These are phyloP conservation scores for Drosophila prosaltans DNA, from an alignment of 1,140 invertebrate genomes.

Conservation along the genomic window DNA sequence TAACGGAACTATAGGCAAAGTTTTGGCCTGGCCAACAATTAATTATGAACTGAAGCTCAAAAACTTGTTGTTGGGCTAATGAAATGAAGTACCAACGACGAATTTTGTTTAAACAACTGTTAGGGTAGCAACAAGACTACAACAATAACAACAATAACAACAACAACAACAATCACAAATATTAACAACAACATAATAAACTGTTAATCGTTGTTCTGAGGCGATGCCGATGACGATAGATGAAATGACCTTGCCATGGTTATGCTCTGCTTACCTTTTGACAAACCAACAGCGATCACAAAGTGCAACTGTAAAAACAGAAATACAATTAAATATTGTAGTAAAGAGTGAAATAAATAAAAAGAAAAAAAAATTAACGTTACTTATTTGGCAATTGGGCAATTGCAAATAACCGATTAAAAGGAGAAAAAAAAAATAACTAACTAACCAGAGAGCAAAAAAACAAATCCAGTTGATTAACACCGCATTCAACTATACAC, in stretches of 20 bases:
- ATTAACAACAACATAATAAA: constrained; percentile 12
- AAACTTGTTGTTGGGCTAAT: constrained; percentile 15
- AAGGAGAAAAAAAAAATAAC: not conserved
- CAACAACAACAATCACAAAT: too few relatives aligned
- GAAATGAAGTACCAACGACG: not conserved
- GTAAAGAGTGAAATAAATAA: not conserved
- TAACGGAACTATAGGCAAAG: constrained; percentile 15
- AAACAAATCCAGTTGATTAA: not conserved
- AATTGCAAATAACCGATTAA: not conserved
- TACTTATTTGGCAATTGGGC: constrained; percentile 2
- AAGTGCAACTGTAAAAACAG: constrained; percentile 22
- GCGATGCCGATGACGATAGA: constrained; percentile 18
- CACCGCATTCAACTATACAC: not conserved
- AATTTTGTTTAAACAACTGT: constrained; percentile 45
- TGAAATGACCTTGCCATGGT: constrained; percentile 55
- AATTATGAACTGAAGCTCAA: constrained; percentile 44
- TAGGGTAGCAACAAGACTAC: not conserved
- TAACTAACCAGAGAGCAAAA: not conserved
- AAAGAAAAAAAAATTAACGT: not conserved
- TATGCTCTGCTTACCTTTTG: constrained; percentile 72
- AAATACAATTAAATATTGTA: not conserved
- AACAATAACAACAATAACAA: not conserved
- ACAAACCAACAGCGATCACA: constrained; percentile 45
- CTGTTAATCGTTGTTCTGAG: constrained; percentile 55
- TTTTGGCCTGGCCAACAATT: constrained; percentile 12